Evolutionary conservation across 2,113 vertebrate species (phyloP).

Genomic region (Polypterus bichir): DNA sequence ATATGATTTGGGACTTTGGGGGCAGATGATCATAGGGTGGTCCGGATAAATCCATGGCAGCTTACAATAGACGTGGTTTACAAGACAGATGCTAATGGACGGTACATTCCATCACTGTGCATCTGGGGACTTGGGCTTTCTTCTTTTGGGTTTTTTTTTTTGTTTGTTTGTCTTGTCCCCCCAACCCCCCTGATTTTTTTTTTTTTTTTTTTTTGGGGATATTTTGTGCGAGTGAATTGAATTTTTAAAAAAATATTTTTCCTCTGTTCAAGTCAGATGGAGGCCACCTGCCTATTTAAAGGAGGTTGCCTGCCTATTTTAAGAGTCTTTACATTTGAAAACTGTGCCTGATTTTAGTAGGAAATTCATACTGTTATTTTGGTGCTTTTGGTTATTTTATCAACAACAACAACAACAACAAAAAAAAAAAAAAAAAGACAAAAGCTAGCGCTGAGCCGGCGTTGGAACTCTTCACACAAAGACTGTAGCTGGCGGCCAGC

Average conservation of each 20-base stretch:
- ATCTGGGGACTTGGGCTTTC: slow-evolving; percentile 24
- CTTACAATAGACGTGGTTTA: slow-evolving; percentile 45
- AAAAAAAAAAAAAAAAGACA: slow-evolving; percentile 17
- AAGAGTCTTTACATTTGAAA: slow-evolving; percentile 58
- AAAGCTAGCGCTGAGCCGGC: slow-evolving; percentile 28
- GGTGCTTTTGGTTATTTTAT: slow-evolving; percentile 96
- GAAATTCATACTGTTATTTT: slow-evolving; percentile 84
- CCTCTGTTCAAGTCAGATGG: slow-evolving; percentile 32
- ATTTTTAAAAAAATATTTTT: too few species aligned
- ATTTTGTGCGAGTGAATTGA: too few species aligned
- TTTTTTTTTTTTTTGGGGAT: too few species aligned
- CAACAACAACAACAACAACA: slow-evolving; percentile 57
- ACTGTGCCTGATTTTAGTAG: slow-evolving; percentile 92
- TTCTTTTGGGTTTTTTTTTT: too few species aligned
- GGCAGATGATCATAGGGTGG: slow-evolving; percentile 2
- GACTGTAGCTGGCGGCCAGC: slow-evolving; percentile 53
- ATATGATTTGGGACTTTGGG: slow-evolving; percentile 35
- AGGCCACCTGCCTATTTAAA: slow-evolving; percentile 54
- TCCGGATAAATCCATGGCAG: slow-evolving; percentile 35
- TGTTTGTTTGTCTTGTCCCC: too few species aligned
- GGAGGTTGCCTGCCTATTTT: slow-evolving; percentile 56
- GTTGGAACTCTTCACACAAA: slow-evolving; percentile 64
- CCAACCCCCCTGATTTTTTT: too few species aligned
- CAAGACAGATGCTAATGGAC: slow-evolving; percentile 41
- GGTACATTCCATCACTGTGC: slow-evolving; percentile 62